Percentiles rank a stretch among this genome's conserved stretches.
Evolutionary conservation across 2,797 vertebrate genomes (phyloP).

Genomic region (Tokudaia muenninki): DNA sequence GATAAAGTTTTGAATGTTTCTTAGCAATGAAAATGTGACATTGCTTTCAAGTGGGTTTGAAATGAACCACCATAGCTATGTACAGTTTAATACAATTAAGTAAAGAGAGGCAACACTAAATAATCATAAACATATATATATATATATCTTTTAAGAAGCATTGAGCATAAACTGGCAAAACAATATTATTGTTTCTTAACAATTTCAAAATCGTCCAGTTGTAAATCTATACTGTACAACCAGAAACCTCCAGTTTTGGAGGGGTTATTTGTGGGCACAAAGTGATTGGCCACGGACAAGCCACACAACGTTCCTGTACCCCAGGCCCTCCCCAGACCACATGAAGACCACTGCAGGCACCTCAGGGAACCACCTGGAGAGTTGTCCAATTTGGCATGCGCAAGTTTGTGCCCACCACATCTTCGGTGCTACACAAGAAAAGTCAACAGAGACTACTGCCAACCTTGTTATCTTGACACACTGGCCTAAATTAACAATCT

Average conservation of each 20-base stretch:
- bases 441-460: background rate
- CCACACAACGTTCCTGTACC: background rate
- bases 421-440: background rate
- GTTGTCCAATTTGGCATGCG: background rate
- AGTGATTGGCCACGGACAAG: accelerated
- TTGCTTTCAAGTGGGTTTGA: conserved; percentile 27
- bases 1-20: conserved; percentile 19
- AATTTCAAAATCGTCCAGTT: background rate
- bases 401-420: background rate
- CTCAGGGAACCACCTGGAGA: background rate
- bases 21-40: background rate
- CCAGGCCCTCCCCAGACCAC: background rate
- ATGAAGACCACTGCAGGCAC: background rate
- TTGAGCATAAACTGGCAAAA: background rate
- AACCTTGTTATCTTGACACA: background rate
- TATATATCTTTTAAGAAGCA: background rate
- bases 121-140: background rate
- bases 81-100: background rate
- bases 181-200: background rate
- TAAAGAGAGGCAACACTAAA: background rate
- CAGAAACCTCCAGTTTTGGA: background rate
- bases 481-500: conserved; percentile 45
- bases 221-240: background rate
- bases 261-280: background rate
- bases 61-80: background rate